phyloP scores from a whole-genome alignment of 2,797 vertebrate species.

The Dallia pectoralis region DNA sequence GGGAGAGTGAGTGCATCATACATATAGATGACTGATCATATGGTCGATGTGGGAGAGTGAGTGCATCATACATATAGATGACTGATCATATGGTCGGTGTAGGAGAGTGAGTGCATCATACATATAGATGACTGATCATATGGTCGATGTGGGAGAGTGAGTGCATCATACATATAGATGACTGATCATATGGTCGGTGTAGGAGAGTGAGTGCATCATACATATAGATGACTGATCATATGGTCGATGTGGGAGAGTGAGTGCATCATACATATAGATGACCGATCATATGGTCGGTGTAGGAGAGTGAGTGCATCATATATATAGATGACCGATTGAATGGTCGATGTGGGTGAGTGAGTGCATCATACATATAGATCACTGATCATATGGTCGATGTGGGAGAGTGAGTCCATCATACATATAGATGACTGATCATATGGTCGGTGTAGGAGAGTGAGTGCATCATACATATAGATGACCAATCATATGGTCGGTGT shows the following conservation, averaged over 20 bases:
- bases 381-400: constrained; percentile 62
- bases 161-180: neutral
- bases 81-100: no score
- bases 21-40: neutral
- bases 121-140: neutral
- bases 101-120: constrained; percentile 73
- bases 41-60: constrained; percentile 76
- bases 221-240: neutral
- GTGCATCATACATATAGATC: neutral
- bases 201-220: constrained; percentile 73
- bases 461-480: neutral
- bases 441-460: constrained; percentile 85
- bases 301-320: constrained; percentile 73
- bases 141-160: constrained; percentile 76
- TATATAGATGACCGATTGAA: neutral
- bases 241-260: constrained; percentile 76
- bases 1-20: constrained; percentile 66
- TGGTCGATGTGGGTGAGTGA: constrained; percentile 76
- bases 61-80: neutral
- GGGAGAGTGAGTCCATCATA: constrained; percentile 66
- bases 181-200: no score
- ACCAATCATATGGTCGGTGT: no score
- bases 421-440: neutral
- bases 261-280: neutral
- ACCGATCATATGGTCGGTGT: no score